These are phyloP conservation scores for Parnassius glacialis DNA, from an alignment of 2,888 invertebrate genomes.

Conservation along the genomic window DNA sequence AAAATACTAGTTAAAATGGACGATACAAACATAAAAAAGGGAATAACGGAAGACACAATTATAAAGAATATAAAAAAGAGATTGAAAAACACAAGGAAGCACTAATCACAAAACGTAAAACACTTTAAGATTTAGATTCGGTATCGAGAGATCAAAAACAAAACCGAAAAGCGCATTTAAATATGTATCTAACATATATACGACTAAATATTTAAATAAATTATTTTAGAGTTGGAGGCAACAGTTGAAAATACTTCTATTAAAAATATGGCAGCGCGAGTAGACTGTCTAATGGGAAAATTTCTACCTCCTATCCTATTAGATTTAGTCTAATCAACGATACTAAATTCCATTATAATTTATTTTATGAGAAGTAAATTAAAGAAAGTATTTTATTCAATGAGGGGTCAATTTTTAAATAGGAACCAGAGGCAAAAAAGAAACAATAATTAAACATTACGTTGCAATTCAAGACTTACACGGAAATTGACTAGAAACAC, in stretches of 20 bases:
- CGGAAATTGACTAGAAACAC: conserved; percentile 12
- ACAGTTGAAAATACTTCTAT: too few species aligned
- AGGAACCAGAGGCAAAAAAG: conserved; percentile 2
- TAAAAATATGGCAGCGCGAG: too few species aligned
- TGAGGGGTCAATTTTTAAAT: conserved; percentile 8
- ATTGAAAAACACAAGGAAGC: conserved; percentile 36
- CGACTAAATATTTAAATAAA: too few species aligned
- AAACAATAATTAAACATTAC: background rate
- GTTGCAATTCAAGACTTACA: background rate
- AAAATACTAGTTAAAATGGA: conserved; percentile 15
- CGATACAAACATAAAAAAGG: conserved; percentile 8
- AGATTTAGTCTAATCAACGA: too few species aligned
- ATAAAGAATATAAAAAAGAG: conserved; percentile 20
- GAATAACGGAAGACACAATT: conserved; percentile 10
- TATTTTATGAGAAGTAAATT: too few species aligned
- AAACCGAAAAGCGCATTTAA: conserved; percentile 24
- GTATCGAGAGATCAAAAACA: conserved; percentile 42
- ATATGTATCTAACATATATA: too few species aligned
- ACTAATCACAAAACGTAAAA: conserved; percentile 44
- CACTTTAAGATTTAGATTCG: conserved; percentile 36
- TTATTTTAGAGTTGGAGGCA: too few species aligned
- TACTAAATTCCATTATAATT: too few species aligned
- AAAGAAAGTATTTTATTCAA: background rate
- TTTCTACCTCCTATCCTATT: too few species aligned
- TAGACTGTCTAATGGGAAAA: too few species aligned